These are phyloP conservation scores for Rhinophrynus dorsalis DNA, from an alignment of 2,797 vertebrate species.

Conservation along the genomic window DNA sequence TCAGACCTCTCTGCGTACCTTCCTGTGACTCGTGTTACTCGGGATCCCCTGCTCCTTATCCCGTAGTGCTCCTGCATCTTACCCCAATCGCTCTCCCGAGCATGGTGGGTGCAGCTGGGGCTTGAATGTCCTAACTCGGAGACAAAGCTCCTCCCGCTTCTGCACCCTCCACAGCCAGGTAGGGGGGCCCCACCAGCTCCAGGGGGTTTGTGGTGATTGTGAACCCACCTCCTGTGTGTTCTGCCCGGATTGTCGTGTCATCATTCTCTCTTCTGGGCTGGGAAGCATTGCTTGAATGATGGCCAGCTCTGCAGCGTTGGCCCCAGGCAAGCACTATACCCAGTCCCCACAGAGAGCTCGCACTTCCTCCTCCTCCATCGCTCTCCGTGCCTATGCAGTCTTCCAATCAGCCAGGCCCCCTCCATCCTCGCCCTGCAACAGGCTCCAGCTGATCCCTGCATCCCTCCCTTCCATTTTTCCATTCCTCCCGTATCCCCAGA, in stretches of 20 bases:
- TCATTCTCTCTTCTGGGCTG: slow-evolving; percentile 55
- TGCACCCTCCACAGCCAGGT: slow-evolving; percentile 47
- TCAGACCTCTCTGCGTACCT: no score
- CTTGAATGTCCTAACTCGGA: no score
- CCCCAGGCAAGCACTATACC: slow-evolving; percentile 84
- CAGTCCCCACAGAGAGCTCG: slow-evolving; percentile 93
- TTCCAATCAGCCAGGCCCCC: slow-evolving; percentile 85
- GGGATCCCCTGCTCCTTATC: no score
- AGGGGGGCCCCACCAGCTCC: slow-evolving; percentile 53
- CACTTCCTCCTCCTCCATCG: slow-evolving; percentile 87
- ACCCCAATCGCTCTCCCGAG: no score
- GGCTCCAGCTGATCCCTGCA: slow-evolving; percentile 44
- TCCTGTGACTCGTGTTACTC: no score
- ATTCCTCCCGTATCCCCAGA: no score
- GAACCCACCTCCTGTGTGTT: slow-evolving; percentile 19
- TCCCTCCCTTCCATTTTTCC: slow-evolving; percentile 52
- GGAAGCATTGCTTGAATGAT: slow-evolving; percentile 94
- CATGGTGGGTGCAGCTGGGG: no score
- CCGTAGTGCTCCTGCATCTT: no score
- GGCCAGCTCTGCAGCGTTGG: slow-evolving; percentile 91
- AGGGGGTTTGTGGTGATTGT: not conserved
- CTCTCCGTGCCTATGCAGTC: slow-evolving; percentile 57
- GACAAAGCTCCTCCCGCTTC: slow-evolving; percentile 54
- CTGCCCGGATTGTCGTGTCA: not conserved
- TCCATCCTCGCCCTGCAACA: slow-evolving; percentile 51